Conservation (phyloP, 1,140 invertebrate genomes). For the Scaptodrosophila lebanonensis region DNA sequence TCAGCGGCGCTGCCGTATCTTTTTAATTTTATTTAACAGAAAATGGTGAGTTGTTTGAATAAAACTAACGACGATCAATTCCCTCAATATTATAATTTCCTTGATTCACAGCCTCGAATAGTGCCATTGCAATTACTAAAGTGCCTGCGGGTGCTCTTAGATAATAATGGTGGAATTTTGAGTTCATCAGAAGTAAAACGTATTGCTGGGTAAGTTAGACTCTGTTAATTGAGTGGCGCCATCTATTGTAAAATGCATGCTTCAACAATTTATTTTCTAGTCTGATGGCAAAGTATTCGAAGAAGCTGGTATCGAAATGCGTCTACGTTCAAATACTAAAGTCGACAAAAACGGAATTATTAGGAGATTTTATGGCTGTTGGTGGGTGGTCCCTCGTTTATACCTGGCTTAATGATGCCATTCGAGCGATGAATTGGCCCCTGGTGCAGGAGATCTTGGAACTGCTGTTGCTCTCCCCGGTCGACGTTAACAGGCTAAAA, state of each 20-base stretch:
- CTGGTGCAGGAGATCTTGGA: constrained; percentile 91
- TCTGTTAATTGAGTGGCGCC: constrained; percentile 18
- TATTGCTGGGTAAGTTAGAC: constrained; percentile 83
- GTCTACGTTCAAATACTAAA: constrained; percentile 96
- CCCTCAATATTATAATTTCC: background rate
- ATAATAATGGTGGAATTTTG: constrained; percentile 89
- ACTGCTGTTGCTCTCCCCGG: constrained; percentile 89
- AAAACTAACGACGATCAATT: too few species aligned
- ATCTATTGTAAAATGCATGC: constrained; percentile 24
- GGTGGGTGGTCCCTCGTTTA: constrained; percentile 94
- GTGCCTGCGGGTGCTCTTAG: constrained; percentile 89
- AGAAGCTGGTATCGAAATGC: constrained; percentile 96
- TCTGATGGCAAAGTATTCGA: constrained; percentile 96
- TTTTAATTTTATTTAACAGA: constrained; percentile 3
- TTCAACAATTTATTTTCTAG: constrained; percentile 80
- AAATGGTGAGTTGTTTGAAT: constrained; percentile 46
- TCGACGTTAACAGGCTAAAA: constrained; percentile 92
- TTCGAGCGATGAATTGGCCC: constrained; percentile 89
- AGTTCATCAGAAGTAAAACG: constrained; percentile 90
- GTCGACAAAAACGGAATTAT: constrained; percentile 88
- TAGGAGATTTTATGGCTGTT: constrained; percentile 91
- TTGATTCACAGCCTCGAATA: constrained; percentile 89
- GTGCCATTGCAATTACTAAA: constrained; percentile 91
- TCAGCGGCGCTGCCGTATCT: constrained; percentile 45
- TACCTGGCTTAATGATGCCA: constrained; percentile 91